Conservation (phyloP, 2,113 vertebrate genomes). For the Serinus canaria region DNA sequence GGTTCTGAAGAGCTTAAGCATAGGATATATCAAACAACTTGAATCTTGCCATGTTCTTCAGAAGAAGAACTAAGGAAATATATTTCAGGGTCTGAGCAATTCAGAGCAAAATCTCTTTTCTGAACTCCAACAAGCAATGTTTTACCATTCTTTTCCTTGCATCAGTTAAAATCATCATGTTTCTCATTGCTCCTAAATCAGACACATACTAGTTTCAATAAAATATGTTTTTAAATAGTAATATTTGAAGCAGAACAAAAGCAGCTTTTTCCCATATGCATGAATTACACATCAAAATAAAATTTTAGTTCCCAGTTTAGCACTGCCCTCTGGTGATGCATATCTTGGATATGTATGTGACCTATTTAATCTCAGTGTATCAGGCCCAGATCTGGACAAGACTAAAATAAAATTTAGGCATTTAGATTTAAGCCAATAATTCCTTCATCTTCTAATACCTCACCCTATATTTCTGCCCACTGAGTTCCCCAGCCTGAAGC, state of each 20-base stretch:
- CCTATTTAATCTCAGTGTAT: neutral
- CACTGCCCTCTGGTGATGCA: slow-evolving; percentile 58
- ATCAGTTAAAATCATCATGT: neutral
- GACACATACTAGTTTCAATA: neutral
- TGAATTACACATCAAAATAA: slow-evolving; percentile 27
- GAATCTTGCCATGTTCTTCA: neutral
- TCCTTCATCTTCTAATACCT: neutral
- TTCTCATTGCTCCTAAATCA: neutral
- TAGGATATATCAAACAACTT: neutral
- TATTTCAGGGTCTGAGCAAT: neutral
- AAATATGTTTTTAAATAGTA: neutral
- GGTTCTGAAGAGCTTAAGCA: neutral
- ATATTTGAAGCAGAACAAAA: slow-evolving; percentile 1
- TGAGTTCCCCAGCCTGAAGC: neutral
- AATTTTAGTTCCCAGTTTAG: slow-evolving; percentile 57
- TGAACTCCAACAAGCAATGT: neutral
- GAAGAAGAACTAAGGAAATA: neutral
- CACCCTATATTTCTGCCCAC: neutral
- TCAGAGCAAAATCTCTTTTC: neutral
- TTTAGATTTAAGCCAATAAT: neutral
- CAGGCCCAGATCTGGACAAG: neutral
- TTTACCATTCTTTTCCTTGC: neutral
- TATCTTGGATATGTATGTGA: neutral
- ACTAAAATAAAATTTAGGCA: neutral
- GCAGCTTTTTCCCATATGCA: neutral